Evolutionary conservation across 2,113 vertebrate genomes (phyloP).

Genomic region (Lophius piscatorius): DNA sequence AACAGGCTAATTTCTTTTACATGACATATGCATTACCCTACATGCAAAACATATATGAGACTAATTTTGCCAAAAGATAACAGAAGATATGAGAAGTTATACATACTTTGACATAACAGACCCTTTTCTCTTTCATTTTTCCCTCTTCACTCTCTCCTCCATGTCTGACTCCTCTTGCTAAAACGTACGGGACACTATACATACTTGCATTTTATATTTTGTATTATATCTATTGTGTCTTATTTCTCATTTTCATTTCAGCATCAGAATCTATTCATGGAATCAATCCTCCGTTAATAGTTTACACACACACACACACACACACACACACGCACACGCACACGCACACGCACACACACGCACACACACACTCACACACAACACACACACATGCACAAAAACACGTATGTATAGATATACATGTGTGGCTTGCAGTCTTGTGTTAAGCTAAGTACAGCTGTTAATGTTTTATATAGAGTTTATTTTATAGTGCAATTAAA

Average conservation of each 20-base stretch:
- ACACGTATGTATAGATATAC: too few relatives aligned
- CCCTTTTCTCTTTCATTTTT: not conserved
- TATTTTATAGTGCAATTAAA: too few relatives aligned
- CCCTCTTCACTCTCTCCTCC: not conserved
- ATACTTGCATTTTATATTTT: too few relatives aligned
- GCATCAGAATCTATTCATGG: not conserved
- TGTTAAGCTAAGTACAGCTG: too few relatives aligned
- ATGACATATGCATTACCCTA: conserved; percentile 66
- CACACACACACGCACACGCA: too few relatives aligned
- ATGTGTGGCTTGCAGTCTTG: too few relatives aligned
- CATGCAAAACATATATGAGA: conserved; percentile 61
- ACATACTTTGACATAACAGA: conserved; percentile 20
- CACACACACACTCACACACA: too few relatives aligned
- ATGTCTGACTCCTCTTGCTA: conserved; percentile 2
- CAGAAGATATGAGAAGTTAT: conserved; percentile 30
- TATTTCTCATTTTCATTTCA: not conserved
- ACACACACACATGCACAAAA: too few relatives aligned
- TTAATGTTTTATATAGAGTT: too few relatives aligned
- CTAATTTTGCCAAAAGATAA: conserved; percentile 56
- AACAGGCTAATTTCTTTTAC: conserved; percentile 70
- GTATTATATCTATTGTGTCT: not conserved
- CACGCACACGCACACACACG: too few relatives aligned
- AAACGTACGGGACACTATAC: too few relatives aligned
- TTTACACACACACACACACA: too few relatives aligned
- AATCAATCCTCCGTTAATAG: not conserved